phyloP scores from a whole-genome alignment of 2,888 invertebrate genomes.

The Hybos culiciformis region DNA sequence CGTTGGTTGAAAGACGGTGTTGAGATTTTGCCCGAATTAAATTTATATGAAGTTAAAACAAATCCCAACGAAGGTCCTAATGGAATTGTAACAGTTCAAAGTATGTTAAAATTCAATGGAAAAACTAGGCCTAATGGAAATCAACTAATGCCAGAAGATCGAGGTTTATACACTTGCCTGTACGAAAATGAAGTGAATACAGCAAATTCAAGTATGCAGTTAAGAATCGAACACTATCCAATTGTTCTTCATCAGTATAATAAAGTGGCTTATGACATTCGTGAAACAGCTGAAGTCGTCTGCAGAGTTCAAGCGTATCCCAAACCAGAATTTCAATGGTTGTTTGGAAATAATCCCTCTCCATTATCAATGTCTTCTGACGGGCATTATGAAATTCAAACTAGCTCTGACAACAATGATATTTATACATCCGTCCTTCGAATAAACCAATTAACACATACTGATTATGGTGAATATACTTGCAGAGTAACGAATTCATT shows the following conservation, averaged over 20 bases:
- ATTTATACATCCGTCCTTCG: constrained; percentile 66
- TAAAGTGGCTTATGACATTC: constrained; percentile 75
- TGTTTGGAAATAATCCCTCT: constrained; percentile 59
- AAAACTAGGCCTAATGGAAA: constrained; percentile 62
- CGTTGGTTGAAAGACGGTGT: constrained; percentile 77
- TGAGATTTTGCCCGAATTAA: constrained; percentile 61
- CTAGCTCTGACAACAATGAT: constrained; percentile 69
- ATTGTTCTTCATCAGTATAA: constrained; percentile 73
- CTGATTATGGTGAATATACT: constrained; percentile 83
- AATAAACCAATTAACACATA: constrained; percentile 60
- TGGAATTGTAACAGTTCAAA: constrained; percentile 69
- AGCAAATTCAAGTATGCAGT: constrained; percentile 77
- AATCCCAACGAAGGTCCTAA: constrained; percentile 64
- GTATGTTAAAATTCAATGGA: constrained; percentile 66
- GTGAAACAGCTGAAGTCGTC: constrained; percentile 72
- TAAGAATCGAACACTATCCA: constrained; percentile 83
- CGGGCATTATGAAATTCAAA: constrained; percentile 74
- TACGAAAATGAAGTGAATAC: constrained; percentile 83
- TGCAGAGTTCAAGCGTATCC: constrained; percentile 87
- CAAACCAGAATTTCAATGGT: constrained; percentile 87
- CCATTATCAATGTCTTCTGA: constrained; percentile 66
- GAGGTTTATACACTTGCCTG: constrained; percentile 75
- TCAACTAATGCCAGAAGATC: constrained; percentile 66
- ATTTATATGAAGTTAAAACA: constrained; percentile 69
- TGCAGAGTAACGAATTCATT: constrained; percentile 75